Evolutionary conservation across 2,113 vertebrate genomes (phyloP).

Genomic region (Rhinopomastus cyanomelas): DNA sequence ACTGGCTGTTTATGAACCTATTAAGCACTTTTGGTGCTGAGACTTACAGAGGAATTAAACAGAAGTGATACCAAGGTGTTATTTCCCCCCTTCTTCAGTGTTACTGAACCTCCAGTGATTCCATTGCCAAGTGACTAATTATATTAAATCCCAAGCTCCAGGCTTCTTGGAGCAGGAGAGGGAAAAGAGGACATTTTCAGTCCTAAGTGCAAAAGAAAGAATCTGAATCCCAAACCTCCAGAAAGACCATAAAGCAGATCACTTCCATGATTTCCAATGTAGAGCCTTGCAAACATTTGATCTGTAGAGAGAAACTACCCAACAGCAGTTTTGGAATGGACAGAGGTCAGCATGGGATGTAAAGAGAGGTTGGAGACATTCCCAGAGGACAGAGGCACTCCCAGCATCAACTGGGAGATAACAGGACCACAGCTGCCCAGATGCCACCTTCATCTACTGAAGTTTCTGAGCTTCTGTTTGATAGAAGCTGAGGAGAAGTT

Average conservation of each 20-base stretch:
- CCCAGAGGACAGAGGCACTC: not conserved
- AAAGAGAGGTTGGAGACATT: constrained; percentile 5
- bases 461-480: not conserved
- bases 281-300: not conserved
- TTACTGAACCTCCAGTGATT: not conserved
- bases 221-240: not conserved
- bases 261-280: not conserved
- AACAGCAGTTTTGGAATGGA: not conserved
- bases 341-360: not conserved
- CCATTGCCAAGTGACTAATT: not conserved
- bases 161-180: not conserved
- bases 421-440: not conserved
- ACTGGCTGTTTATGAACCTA: not conserved
- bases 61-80: not conserved
- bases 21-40: not conserved
- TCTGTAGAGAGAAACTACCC: not conserved
- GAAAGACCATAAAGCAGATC: not conserved
- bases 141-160: not conserved
- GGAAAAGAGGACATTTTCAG: not conserved
- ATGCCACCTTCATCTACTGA: not conserved
- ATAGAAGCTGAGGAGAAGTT: not conserved
- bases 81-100: not conserved
- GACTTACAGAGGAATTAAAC: not conserved
- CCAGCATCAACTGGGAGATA: not conserved
- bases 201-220: not conserved